Conservation (phyloP, 2,797 vertebrate species). For the Coendou prehensilis region DNA sequence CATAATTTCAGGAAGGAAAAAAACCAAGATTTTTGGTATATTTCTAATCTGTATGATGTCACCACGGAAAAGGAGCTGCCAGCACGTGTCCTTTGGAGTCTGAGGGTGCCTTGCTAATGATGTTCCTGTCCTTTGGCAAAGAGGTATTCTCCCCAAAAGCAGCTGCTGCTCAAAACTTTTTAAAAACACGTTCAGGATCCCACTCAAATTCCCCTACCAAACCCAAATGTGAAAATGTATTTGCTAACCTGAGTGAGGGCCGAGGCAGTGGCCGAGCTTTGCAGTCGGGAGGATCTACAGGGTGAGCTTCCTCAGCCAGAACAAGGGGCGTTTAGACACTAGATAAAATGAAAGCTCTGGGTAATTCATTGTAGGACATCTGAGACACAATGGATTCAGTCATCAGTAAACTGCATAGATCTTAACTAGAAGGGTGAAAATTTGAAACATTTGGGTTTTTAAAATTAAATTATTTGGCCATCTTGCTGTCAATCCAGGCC, state of each 20-base stretch:
- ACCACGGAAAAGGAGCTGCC: not conserved
- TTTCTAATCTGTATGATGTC: not conserved
- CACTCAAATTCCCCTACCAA: not conserved
- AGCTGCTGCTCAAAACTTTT: not conserved
- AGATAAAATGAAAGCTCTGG: not conserved
- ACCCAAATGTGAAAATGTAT: not conserved
- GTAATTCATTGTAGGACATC: not conserved
- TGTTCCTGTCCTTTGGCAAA: not conserved
- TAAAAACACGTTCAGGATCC: not conserved
- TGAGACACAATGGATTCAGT: accelerated
- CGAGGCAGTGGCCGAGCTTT: not conserved
- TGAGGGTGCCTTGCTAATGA: not conserved
- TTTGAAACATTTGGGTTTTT: not conserved
- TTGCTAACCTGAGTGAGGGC: not conserved
- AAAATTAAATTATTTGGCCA: not conserved
- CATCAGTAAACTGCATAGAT: not conserved
- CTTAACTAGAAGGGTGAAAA: not conserved
- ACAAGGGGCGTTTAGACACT: not conserved
- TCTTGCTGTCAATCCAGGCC: accelerated
- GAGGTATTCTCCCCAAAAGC: not conserved
- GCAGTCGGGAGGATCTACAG: too few species aligned
- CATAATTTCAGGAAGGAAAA: not conserved
- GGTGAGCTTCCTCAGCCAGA: not conserved
- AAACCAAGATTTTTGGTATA: not conserved
- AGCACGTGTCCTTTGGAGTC: not conserved